Evolutionary conservation across 2,888 invertebrate species (phyloP), one percentile per base, ranked within the genome.

Genomic region (Sinelater perroti): DNA sequence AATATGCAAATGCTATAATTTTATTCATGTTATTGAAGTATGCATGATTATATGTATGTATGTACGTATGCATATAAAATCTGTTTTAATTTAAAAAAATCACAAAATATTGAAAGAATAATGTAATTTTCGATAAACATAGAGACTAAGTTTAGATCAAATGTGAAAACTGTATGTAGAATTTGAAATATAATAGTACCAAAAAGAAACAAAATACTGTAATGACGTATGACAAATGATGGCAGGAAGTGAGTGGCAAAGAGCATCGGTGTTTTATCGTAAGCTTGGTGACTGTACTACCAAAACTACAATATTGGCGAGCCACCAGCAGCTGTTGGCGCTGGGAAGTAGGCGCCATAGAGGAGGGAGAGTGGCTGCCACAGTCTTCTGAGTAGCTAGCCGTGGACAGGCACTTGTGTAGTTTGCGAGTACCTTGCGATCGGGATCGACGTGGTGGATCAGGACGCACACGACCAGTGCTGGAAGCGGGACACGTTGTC

Each of bases 291-390:
- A 85, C 87, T 86, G 88, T 91, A 91, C 91, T 92, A 91, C 91
- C 91, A 90, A 92, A 91, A 90, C 91, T 92, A 91, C 90, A 91
- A 90, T 91, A 92, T 87, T 91, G 91, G 85, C 91, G 88, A 85
- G 88, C 87, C 85, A 88, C 87, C 82, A 88, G 87, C 82, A 89
- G 86, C 83, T 78, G 78, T 82, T 69, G 72, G 72, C 73, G 76
- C 73, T 72, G 74, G 79, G 74, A 74, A 65, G 69, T 72, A 71
- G 70, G 70, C 70, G 71, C 72, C 72, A 75, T 71, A 71, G 77
- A 75, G 73, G 75, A 73, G 67, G 75, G 75, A 65, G 70, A 70
- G 68, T 70, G 74, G 72, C 73, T 75, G 75, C 72, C 76, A 81
- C 82, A 82, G 82, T 84, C 83, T 80, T 86, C 89, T 81, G 88